Evolutionary conservation across 2,888 invertebrate species (phyloP), one percentile per base, ranked within the genome.

Genomic region (Cristatella mucedo): DNA sequence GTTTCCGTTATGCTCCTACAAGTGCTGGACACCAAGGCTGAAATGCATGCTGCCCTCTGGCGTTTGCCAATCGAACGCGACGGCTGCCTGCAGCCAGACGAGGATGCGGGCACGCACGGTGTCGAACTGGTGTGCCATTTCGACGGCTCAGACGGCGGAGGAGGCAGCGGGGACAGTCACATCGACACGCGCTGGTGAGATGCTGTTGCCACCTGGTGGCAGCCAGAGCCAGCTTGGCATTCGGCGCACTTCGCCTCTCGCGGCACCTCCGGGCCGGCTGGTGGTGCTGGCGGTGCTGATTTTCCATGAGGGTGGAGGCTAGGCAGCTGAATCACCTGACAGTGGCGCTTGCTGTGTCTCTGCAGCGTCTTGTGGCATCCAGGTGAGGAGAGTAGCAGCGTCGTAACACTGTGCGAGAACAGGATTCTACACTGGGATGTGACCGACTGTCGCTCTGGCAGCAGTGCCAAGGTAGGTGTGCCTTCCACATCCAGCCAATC

Each of bases 331-430:
- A 9, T 7, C 11, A 36, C 31, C 7, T 13, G 21, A 29, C 7
- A 7, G 9, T n/a, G 36, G 11, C 21, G 11, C 29, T 26, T 39
- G 33, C 29, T 22, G 3, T 45, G n/a, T 29, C 42, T 44, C 46
- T 52, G 5, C 50, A 66, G 80, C 42, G 75, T 83, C 0, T 76
- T 83, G 53, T 91, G 87, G 74, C 86, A 91, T 67, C 84, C 86
- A 0, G 76, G 73, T 1, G 61, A 58, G 21, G 83, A 86, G 53
- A 69, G 71, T 19, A 71, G 71, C 21, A 77, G 76, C 46, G 68
- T 80, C 6, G 76, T 81, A 1, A 76, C 82, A 4, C 76, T 89
- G 4, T 74, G 78, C 21, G 84, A 85, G 54, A 77, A 76, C 52
- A 76, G 79, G 50, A 72, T 86, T 49, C 61, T 78, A 1, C 68